Conservation (phyloP, 2,113 vertebrate genomes). For the Phylloscopus whistleri region DNA sequence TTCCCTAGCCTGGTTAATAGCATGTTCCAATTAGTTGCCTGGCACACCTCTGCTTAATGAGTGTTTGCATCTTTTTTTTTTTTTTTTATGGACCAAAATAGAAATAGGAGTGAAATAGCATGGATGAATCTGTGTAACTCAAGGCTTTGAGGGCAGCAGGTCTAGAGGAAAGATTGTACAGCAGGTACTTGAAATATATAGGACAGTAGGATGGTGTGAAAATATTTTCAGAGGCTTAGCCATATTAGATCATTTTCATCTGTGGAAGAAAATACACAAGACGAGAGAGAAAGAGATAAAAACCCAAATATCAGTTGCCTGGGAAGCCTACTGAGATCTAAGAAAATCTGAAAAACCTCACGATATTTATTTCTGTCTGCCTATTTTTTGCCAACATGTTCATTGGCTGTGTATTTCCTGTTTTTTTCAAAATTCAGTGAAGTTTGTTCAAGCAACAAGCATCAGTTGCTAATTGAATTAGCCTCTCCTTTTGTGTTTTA, state of each 20-base stretch:
- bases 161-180: neutral
- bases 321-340: neutral
- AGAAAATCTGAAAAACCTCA: neutral
- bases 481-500: conserved; percentile 56
- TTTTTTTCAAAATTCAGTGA: neutral
- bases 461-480: conserved; percentile 73
- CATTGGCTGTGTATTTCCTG: neutral
- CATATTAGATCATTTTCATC: neutral
- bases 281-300: neutral
- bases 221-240: neutral
- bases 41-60: neutral
- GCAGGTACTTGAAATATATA: neutral
- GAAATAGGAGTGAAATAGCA: neutral
- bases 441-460: conserved; percentile 61
- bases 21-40: neutral
- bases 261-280: neutral
- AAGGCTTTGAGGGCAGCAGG: neutral
- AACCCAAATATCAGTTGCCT: neutral
- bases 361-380: neutral
- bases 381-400: neutral
- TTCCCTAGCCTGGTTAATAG: neutral
- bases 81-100: neutral
- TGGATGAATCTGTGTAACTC: neutral
- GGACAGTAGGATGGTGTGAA: neutral
- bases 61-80: neutral